Evolutionary conservation across 2,797 vertebrate species (phyloP), one percentile per base, ranked within the genome.

Genomic region (Intellagama lesueurii): DNA sequence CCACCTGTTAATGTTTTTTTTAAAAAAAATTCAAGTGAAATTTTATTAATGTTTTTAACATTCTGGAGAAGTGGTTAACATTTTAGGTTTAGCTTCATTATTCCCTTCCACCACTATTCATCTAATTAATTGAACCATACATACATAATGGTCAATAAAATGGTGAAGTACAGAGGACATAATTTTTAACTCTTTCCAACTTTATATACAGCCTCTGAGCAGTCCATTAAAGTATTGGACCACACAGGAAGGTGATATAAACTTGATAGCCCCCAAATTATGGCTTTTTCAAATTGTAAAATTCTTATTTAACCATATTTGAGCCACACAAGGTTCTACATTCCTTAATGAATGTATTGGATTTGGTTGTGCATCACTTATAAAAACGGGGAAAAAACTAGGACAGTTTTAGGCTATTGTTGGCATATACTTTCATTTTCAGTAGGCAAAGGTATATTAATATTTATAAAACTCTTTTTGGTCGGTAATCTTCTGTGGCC

Each of bases 21-120:
- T 73, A 35, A 85, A 47, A 56, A 35, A 85, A 47, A 56, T 56
- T 52, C 56, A 73, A 73, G 72, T 70, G 24, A 47, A 28, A 47
- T 24, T 47, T 77, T 4, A 77, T 28, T 64, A 64, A 11, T 28
- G 8, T 77, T 77, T 76, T 40, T 47, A 47, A 11, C 76, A 11
- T 26, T 44, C 94, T 78, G 60, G 60, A 64, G 60, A 64, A 64
- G 92, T 96, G 95, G 96, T 64, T 64, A 96, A 92, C 95, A 93
- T 95, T 95, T 95, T 92, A 94, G 94, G 96, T 94, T 95, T 80
- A 70, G 95, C 94, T 95, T 93, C 94, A 93, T 77, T 47, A 95
- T 35, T 16, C 35, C 44, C 11, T 78, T 35, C 22, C 64, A 16
- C 73, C 2, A 7, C 35, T 40, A 7, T 26, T 9, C 35, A 8